Conservation (phyloP, 2,797 vertebrate genomes). For the Gallinago solitaria region DNA sequence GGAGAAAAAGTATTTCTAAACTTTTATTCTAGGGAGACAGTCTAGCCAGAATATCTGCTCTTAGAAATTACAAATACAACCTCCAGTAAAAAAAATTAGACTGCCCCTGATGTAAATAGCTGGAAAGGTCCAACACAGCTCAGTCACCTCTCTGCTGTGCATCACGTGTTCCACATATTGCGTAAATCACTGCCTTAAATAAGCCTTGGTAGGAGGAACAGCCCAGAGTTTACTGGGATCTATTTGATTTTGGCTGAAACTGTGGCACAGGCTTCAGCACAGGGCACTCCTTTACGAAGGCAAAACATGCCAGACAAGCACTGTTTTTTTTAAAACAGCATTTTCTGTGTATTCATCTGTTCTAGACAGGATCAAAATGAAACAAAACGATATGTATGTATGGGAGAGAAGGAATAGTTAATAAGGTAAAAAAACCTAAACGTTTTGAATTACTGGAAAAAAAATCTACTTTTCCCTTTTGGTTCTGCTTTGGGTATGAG, state of each 20-base stretch:
- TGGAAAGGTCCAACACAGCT: not conserved
- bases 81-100: not conserved
- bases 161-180: fast-evolving
- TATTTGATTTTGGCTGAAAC: not conserved
- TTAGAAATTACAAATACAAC: not conserved
- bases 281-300: not conserved
- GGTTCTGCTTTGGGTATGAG: not conserved
- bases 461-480: not conserved
- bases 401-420: not conserved
- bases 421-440: not conserved
- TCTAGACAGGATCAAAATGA: not conserved
- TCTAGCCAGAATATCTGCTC: not conserved
- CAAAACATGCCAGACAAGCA: not conserved
- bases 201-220: not conserved
- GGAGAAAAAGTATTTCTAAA: not conserved
- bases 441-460: not conserved
- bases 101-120: fast-evolving
- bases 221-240: not conserved
- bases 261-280: not conserved
- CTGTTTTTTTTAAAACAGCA: not conserved
- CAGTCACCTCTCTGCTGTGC: not conserved
- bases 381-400: not conserved
- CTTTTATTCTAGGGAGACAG: not conserved
- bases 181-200: not conserved
- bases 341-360: not conserved